Base-by-base conservation (phyloP, 2,888 invertebrate genomes). In the Elgonia sp. region DNA sequence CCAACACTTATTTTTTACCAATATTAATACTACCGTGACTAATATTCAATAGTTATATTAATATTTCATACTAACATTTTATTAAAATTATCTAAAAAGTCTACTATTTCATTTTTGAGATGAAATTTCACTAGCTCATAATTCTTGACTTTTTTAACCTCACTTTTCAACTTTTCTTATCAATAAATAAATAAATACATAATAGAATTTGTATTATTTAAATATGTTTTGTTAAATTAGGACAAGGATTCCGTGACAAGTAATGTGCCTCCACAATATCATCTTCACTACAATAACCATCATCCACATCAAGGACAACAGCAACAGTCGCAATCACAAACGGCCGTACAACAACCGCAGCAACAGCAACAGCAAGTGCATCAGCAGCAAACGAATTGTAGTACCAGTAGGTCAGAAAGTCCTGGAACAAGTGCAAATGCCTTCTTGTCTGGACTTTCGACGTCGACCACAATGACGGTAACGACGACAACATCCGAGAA, bases 371-470 rank as follows among this genome's bases (percentile, higher is more conserved):
- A 37, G 18, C 60, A 37, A n/a, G 62, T 50, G 37, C 76, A 53
- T 10, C 72, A 62, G 62, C 91, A 91, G 72, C 91, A 90, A 37
- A 90, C 90, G 53, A 90, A 90, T 53, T 92, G 91, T 87, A 92
- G 91, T 82, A 93, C 90, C 89, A 94, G 93, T 90, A 94, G 94
- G 93, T 93, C 94, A 65, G 93, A 93, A 83, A 94, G 94, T 91
- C 93, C 94, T 57, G 93, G 94, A 46, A 86, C 91, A n/a, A 90
- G 85, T 72, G 73, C 72, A 14, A 87, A 82, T 70, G 82, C 84
- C 39, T 84, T 89, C 65, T 67, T 90, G 10, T 83, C 89, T 9
- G 89, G 89, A 72, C 82, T 89, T 9, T 86, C 79, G 39, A 81
- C 90, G 37, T 80, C 88, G 16, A 84, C 89, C 37, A 79, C 88